These are phyloP conservation scores for Chionomys nivalis DNA, from an alignment of 2,113 vertebrate genomes.

Conservation along the genomic window DNA sequence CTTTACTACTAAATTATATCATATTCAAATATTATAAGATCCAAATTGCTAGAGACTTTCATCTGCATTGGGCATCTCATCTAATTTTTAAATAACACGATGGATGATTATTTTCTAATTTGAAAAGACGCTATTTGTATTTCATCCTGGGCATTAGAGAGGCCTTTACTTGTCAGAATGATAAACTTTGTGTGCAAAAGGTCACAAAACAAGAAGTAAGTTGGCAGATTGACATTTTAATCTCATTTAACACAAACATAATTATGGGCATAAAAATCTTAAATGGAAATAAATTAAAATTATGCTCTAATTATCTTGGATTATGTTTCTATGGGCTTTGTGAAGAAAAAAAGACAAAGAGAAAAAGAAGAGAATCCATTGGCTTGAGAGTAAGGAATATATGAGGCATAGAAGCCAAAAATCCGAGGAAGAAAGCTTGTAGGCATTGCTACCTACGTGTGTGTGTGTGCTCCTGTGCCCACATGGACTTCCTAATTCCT, in stretches of 20 bases:
- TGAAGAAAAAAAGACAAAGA: neutral
- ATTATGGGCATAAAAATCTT: constrained; percentile 77
- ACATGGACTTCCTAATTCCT: neutral
- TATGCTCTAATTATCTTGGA: constrained; percentile 60
- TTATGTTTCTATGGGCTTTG: neutral
- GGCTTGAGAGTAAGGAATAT: neutral
- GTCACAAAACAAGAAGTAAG: constrained; percentile 71
- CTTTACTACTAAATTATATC: constrained; percentile 51
- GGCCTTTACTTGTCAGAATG: constrained; percentile 74
- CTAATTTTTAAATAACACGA: constrained; percentile 68
- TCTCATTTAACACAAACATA: constrained; percentile 79
- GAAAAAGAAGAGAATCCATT: neutral
- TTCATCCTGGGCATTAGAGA: constrained; percentile 26
- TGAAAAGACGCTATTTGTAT: constrained; percentile 60
- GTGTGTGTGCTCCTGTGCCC: neutral
- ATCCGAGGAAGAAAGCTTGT: neutral
- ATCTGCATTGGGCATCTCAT: neutral
- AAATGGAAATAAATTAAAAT: constrained; percentile 80
- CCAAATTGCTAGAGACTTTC: constrained; percentile 64
- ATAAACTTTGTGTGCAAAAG: constrained; percentile 73
- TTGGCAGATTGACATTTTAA: constrained; percentile 77
- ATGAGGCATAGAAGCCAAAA: neutral
- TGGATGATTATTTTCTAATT: constrained; percentile 60
- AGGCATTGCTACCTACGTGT: neutral
- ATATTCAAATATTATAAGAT: constrained; percentile 60